Conservation (phyloP, 2,888 invertebrate genomes). For the Pandemis heparana region DNA sequence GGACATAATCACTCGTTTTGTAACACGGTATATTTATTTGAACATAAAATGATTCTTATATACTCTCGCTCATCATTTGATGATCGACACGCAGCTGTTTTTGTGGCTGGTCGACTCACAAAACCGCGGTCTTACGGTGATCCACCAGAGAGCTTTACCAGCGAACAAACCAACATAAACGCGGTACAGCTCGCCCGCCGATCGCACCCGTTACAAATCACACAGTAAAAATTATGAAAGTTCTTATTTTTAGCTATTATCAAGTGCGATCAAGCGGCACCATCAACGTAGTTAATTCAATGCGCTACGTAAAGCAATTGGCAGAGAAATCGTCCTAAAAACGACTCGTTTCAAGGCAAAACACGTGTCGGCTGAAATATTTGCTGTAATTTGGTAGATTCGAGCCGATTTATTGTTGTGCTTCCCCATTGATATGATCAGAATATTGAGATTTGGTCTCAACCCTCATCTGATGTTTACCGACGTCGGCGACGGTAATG, state of each 20-base stretch:
- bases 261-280: neutral
- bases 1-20: too few relatives aligned
- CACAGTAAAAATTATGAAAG: too few relatives aligned
- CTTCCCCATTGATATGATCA: slow-evolving; percentile 9
- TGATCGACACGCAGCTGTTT: too few relatives aligned
- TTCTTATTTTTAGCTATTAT: neutral
- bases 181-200: too few relatives aligned
- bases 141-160: too few relatives aligned
- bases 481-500: neutral
- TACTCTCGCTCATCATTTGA: too few relatives aligned
- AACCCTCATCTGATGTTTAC: slow-evolving; percentile 9
- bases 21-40: too few relatives aligned
- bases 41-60: too few relatives aligned
- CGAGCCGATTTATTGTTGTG: slow-evolving; percentile 25
- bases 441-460: slow-evolving; percentile 14
- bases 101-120: too few relatives aligned
- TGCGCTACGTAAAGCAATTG: neutral
- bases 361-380: slow-evolving; percentile 24
- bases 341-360: slow-evolving; percentile 13
- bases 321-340: slow-evolving; percentile 18
- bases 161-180: too few relatives aligned
- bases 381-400: slow-evolving; percentile 16
- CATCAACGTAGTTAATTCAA: slow-evolving; percentile 4
- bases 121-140: too few relatives aligned
- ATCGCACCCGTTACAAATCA: too few relatives aligned